Base-by-base conservation (phyloP, 2,888 invertebrate species). In the Congeria kusceri region DNA sequence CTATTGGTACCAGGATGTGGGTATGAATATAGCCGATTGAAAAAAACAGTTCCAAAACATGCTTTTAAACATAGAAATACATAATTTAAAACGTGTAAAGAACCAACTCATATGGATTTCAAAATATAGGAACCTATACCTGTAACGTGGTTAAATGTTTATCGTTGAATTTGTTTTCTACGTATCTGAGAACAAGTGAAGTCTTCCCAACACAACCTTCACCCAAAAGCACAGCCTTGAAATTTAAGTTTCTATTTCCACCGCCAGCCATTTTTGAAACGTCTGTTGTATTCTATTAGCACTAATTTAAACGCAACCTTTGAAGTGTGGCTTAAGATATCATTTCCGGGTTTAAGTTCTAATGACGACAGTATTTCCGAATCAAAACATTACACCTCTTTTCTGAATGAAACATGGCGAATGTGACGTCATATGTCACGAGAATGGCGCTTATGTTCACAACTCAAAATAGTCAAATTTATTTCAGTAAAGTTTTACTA, bases 131-230 rank as follows among this genome's bases (percentile, higher is more conserved):
- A 39, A 4, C n/a, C 15, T 32, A 39, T 95, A 98, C 98, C 96
- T 98, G 98, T 82, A 98, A 94, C n/a, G 98, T 98, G 80, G 96
- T 96, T 80, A 97, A 95, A 93, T 98, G 98, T 93, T 96, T 96
- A 83, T 97, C 96, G 92, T 97, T 97, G 94, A 98, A 99, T 94
- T 97, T 98, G 93, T 98, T 98, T 94, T 99, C 98, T 65, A 98
- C 97, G 93, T 98, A 99, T 91, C 99, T 95, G 80, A 99, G 95
- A 74, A 99, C 96, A 78, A 99, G 95, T 18, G 99, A 99, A 9
- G 99, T 99, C 95, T 99, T 99, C 29, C 99, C 99, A 39, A 99
- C 99, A 93, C 98, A 98, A 87, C 99, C 99, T 94, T 99, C 99
- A 3, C 99, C 99, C 58, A 99, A 95, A 79, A 99, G 95, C 68